Evolutionary conservation across 2,888 invertebrate species (phyloP).

Genomic region (Temnothorax unifasciatus): DNA sequence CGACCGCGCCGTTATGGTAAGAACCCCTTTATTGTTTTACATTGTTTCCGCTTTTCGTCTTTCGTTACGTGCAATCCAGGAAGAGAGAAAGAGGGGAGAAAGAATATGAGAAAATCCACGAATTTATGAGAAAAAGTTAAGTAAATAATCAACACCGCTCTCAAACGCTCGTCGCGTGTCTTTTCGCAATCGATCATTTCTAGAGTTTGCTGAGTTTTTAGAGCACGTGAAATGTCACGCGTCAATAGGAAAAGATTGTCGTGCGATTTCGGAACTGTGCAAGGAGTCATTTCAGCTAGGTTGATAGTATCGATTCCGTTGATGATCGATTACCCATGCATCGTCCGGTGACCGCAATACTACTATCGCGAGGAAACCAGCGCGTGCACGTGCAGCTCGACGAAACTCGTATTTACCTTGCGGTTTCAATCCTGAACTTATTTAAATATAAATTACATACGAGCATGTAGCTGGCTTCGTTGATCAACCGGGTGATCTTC

Average conservation of each 20-base stretch:
- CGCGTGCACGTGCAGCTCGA: conserved; percentile 68
- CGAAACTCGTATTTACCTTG: conserved; percentile 84
- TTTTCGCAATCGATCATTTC: conserved; percentile 14
- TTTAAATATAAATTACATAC: conserved; percentile 85
- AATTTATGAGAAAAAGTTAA: conserved; percentile 13
- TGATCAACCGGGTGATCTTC: conserved; percentile 70
- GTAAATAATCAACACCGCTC: background rate
- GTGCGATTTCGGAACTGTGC: conserved; percentile 8
- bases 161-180: conserved; percentile 16
- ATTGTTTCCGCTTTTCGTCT: conserved; percentile 82
- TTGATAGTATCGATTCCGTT: conserved; percentile 57
- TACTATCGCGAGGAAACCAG: conserved; percentile 75
- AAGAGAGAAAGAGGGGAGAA: background rate
- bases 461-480: conserved; percentile 44
- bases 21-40: conserved; percentile 85
- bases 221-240: conserved; percentile 24
- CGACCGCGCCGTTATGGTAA: conserved; percentile 82
- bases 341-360: conserved; percentile 78
- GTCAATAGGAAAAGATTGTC: conserved; percentile 15
- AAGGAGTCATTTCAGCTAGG: background rate
- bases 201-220: conserved; percentile 2
- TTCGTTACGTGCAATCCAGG: conserved; percentile 77
- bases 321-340: conserved; percentile 69
- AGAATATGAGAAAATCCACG: background rate
- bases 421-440: conserved; percentile 84